A percentile compares a stretch with the other conserved stretches of the same genome.
phyloP scores from a whole-genome alignment of 2,888 invertebrate species.

The Eilema griseolum region DNA sequence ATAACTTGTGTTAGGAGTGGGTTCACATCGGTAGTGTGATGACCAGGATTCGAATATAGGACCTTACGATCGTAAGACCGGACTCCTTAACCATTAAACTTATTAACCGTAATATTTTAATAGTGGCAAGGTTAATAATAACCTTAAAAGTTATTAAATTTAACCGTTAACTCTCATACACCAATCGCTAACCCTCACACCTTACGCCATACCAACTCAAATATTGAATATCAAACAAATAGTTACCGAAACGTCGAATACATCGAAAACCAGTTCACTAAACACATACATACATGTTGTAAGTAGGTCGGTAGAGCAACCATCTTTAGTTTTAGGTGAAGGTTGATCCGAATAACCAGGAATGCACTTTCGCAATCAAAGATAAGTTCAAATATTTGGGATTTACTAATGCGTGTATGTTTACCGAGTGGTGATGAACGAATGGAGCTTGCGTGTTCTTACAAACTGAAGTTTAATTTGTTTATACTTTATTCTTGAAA shows the following conservation, averaged over 20 bases:
- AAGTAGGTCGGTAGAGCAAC: slow-evolving; percentile 32
- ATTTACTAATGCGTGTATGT: slow-evolving; percentile 4
- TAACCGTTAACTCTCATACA: neutral
- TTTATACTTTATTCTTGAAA: slow-evolving; percentile 4
- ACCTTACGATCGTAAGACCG: too few species aligned
- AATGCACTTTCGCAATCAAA: slow-evolving; percentile 21
- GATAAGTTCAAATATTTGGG: slow-evolving; percentile 11
- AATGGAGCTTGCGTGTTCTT: neutral
- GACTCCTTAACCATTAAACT: too few species aligned
- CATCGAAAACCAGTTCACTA: slow-evolving; percentile 20
- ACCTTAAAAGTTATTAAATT: neutral
- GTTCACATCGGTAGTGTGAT: too few species aligned
- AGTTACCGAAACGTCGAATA: slow-evolving; percentile 38
- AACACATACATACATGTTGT: slow-evolving; percentile 2
- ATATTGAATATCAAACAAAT: slow-evolving; percentile 55
- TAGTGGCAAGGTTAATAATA: too few species aligned
- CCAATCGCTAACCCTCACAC: slow-evolving; percentile 12
- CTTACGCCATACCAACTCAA: slow-evolving; percentile 46
- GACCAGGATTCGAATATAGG: too few species aligned
- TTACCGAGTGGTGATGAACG: neutral
- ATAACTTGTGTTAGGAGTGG: too few species aligned
- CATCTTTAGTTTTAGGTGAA: slow-evolving; percentile 22
- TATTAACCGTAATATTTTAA: too few species aligned
- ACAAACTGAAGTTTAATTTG: neutral
- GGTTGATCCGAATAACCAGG: slow-evolving; percentile 10